Percentiles rank a stretch among this genome's conserved stretches.
These are phyloP conservation scores for Trissolcus basalis DNA, from an alignment of 1,140 invertebrate species.

Conservation along the genomic window DNA sequence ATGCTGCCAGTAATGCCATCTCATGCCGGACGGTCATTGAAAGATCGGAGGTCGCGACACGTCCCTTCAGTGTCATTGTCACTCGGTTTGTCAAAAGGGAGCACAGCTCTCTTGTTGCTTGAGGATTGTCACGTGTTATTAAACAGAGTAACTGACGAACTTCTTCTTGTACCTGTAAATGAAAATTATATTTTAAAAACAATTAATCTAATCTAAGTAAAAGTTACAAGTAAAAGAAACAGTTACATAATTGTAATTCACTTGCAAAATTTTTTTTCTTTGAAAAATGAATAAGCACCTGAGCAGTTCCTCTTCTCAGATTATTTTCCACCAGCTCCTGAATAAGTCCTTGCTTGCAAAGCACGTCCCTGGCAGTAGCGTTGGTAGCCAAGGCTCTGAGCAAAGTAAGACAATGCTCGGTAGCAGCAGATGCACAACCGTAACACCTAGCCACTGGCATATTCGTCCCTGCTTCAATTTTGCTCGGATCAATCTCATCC, in stretches of 20 bases:
- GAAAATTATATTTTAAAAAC: too few species aligned
- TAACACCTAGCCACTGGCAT: slow-evolving; percentile 82
- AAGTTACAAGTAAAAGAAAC: too few species aligned
- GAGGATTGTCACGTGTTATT: slow-evolving; percentile 92
- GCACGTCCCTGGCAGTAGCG: slow-evolving; percentile 83
- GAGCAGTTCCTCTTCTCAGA: slow-evolving; percentile 85
- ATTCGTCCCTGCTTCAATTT: slow-evolving; percentile 24
- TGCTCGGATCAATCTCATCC: slow-evolving; percentile 34
- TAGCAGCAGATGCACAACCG: slow-evolving; percentile 89
- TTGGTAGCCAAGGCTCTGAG: slow-evolving; percentile 93
- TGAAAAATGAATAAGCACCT: slow-evolving; percentile 60
- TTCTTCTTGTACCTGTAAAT: slow-evolving; percentile 90
- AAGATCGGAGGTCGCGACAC: slow-evolving; percentile 82
- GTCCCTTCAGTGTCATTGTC: slow-evolving; percentile 83
- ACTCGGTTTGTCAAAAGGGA: slow-evolving; percentile 89
- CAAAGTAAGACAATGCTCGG: slow-evolving; percentile 95
- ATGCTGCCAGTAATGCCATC: slow-evolving; percentile 90
- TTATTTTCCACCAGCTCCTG: slow-evolving; percentile 94
- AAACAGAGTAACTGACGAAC: slow-evolving; percentile 91
- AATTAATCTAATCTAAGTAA: too few species aligned
- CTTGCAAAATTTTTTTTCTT: too few species aligned
- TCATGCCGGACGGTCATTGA: slow-evolving; percentile 89
- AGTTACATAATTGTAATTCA: too few species aligned
- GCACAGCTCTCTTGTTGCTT: slow-evolving; percentile 91
- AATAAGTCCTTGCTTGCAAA: slow-evolving; percentile 92